These are phyloP conservation scores for Burhinus oedicnemus DNA, from an alignment of 2,113 vertebrate genomes.

Conservation along the genomic window DNA sequence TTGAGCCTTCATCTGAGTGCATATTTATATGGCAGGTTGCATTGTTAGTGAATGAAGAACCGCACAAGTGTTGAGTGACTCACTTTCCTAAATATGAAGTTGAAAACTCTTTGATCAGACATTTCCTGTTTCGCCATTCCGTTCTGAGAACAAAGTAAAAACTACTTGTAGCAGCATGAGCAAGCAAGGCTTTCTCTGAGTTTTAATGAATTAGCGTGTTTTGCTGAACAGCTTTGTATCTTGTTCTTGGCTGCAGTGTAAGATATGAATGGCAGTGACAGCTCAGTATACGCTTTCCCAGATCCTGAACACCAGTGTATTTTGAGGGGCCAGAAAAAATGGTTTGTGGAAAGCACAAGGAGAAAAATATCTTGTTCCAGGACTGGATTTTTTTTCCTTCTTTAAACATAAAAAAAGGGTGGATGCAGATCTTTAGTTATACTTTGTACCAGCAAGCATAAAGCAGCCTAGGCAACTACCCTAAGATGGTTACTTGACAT, in stretches of 20 bases:
- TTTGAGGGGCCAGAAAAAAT: background rate
- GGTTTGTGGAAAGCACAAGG: background rate
- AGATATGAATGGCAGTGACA: conserved; percentile 58
- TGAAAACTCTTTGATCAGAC: conserved; percentile 73
- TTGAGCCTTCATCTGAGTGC: background rate
- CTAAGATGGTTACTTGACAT: background rate
- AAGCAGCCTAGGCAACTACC: background rate
- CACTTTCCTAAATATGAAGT: conserved; percentile 59
- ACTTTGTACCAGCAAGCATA: background rate
- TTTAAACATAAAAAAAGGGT: background rate
- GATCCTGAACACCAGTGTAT: background rate
- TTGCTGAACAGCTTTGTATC: conserved; percentile 71
- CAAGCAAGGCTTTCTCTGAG: conserved; percentile 59
- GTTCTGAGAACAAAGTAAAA: conserved; percentile 61
- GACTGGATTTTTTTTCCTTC: background rate
- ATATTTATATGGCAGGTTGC: conserved; percentile 42
- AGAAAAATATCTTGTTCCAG: background rate
- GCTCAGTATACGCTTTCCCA: background rate
- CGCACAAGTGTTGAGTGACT: conserved; percentile 35
- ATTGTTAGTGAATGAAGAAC: conserved; percentile 58
- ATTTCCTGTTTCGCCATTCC: conserved; percentile 62
- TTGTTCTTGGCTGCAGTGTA: conserved; percentile 16
- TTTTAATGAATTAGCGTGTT: conserved; percentile 73
- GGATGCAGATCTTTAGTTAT: background rate
- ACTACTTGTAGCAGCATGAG: conserved; percentile 52